Conservation (phyloP, 2,797 vertebrate species). For the Orientallactaga sibirica region DNA sequence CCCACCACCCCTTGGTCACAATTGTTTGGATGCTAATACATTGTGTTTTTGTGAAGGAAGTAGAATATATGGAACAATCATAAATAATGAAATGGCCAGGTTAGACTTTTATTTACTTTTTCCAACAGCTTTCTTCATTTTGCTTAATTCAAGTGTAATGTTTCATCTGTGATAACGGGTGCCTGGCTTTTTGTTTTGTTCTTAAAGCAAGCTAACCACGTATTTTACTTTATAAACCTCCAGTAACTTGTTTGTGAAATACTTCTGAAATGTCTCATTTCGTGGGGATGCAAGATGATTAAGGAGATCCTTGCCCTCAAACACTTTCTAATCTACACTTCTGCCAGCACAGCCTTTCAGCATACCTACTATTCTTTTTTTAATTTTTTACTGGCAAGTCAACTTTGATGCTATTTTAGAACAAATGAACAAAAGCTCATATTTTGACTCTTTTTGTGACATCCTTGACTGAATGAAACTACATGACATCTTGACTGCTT, state of each 20-base stretch:
- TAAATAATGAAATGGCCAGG: constrained; percentile 70
- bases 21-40: constrained; percentile 63
- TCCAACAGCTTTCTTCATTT: constrained; percentile 64
- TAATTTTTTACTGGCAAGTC: not conserved
- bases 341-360: constrained; percentile 1
- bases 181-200: constrained; percentile 6
- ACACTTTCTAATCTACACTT: constrained; percentile 12
- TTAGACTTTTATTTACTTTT: constrained; percentile 72
- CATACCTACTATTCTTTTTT: not conserved
- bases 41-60: constrained; percentile 39
- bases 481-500: constrained; percentile 6
- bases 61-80: constrained; percentile 13
- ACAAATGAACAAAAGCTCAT: constrained; percentile 14
- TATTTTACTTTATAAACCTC: constrained; percentile 50
- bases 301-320: constrained; percentile 46
- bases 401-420: constrained; percentile 8
- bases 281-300: constrained; percentile 26
- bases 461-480: not conserved
- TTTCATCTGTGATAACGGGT: constrained; percentile 37
- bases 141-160: constrained; percentile 46
- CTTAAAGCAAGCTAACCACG: constrained; percentile 43
- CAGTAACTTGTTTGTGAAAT: constrained; percentile 20
- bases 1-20: not conserved
- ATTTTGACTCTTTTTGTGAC: constrained; percentile 32
- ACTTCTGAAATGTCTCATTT: not conserved